Evolutionary conservation across 2,888 invertebrate genomes (phyloP), one percentile per base, ranked within the genome.

Genomic region (Nymphalis c-album): DNA sequence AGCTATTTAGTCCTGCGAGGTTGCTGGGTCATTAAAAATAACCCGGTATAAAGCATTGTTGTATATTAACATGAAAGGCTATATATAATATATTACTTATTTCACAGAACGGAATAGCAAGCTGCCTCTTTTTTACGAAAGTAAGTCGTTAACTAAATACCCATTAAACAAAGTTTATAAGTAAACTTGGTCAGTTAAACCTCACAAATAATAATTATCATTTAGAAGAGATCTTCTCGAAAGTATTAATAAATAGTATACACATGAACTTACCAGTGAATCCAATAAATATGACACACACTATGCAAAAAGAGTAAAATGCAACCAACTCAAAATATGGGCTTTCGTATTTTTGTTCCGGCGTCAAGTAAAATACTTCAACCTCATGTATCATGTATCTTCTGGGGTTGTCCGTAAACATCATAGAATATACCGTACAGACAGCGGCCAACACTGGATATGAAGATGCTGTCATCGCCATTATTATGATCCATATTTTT

Each of bases 341-440:
- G 6, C 66, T 67, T 7, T 71, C 59, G 22, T 75, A 76, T 17
- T 72, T 71, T 47, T 70, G 31, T 26, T 76, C 76, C 7, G 70
- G 67, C 0, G 71, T 58, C 10, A 75, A 51, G 26, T 66, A 64
- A 40, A 74, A 61, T 4, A 75, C 1, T 0, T 58, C 45, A 7
- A 64, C 57, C 26, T 78, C 76, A 31, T 78, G 77, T 1, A 77
- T 53, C 76, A 78, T 73, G 62, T 65, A 74, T 53, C 69, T 67
- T 50, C 61, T 73, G 0, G 75, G 76, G 7, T 71, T 68, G 2
- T 75, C 74, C 8, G 74, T 73, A 46, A 72, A 70, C 1, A 74
- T 8, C 20, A 65, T 64, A 0, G 67, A 74, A 48, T 76, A 70
- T 1, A 74, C 45, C 2, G 75, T 76, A 2, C 71, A 68, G 0